phyloP scores from a whole-genome alignment of 1,140 invertebrate genomes.

The Apis florea region DNA sequence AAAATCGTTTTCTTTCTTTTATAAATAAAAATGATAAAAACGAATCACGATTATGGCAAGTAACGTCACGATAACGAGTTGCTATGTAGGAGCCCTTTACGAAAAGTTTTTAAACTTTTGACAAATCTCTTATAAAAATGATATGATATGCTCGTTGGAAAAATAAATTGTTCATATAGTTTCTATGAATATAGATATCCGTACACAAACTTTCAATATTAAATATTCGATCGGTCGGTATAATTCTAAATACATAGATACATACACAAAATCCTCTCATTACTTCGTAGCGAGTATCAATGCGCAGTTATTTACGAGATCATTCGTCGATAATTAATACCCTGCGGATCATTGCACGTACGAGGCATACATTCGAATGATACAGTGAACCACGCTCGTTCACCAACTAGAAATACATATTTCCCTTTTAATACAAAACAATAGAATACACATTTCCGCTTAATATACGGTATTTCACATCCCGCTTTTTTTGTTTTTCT shows the following conservation, averaged over 20 bases:
- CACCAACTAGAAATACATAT: constrained; percentile 4
- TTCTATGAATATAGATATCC: constrained; percentile 78
- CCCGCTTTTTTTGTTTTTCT: not conserved
- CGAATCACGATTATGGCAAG: constrained; percentile 50
- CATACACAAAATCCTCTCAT: constrained; percentile 66
- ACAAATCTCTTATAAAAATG: constrained; percentile 79
- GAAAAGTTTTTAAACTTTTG: constrained; percentile 63
- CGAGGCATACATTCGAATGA: constrained; percentile 5
- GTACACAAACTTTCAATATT: constrained; percentile 72
- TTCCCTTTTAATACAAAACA: not conserved
- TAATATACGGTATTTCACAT: not conserved
- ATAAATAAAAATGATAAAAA: constrained; percentile 16
- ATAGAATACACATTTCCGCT: not conserved
- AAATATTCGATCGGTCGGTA: constrained; percentile 63
- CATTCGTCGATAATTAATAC: constrained; percentile 54
- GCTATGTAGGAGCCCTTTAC: constrained; percentile 43
- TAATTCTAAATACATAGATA: constrained; percentile 69
- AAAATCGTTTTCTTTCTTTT: too few relatives aligned
- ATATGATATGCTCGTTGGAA: constrained; percentile 81
- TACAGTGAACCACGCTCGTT: not conserved
- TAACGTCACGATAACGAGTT: constrained; percentile 56
- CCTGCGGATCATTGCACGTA: constrained; percentile 63
- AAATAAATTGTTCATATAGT: constrained; percentile 80
- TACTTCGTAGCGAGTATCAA: constrained; percentile 61
- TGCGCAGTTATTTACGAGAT: constrained; percentile 60